These are phyloP conservation scores for Oryzaephilus surinamensis DNA, from an alignment of 1,140 invertebrate genomes.

Conservation along the genomic window DNA sequence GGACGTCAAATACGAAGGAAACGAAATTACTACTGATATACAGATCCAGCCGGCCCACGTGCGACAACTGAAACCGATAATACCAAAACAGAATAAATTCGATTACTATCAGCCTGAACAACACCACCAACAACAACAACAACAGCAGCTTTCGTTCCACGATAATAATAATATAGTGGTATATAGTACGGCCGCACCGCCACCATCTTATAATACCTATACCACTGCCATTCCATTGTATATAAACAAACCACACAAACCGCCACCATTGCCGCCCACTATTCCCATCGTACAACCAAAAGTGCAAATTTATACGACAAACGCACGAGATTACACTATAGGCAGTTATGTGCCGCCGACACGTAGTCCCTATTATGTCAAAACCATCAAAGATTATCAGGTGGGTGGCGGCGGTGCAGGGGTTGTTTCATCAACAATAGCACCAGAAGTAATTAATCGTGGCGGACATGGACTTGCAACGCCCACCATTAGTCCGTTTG, in stretches of 20 bases:
- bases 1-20: conserved; percentile 46
- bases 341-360: no score
- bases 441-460: no score
- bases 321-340: no score
- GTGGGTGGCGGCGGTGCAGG: no score
- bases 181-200: not conserved
- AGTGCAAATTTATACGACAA: conserved; percentile 17
- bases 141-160: no score
- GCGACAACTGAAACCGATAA: conserved; percentile 10
- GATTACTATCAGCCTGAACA: not conserved
- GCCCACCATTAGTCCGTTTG: no score
- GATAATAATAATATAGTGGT: no score
- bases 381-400: no score
- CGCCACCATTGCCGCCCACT: no score
- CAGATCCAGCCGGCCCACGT: not conserved
- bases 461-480: no score
- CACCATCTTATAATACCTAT: not conserved
- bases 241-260: not conserved
- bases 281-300: conserved; percentile 7
- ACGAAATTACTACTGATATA: not conserved
- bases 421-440: no score
- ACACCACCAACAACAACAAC: not conserved
- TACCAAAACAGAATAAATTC: not conserved
- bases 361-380: no score
- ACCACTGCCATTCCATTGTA: not conserved